These are phyloP conservation scores for Zaprionus kolodkinae DNA, from an alignment of 1,140 invertebrate genomes.

Conservation along the genomic window DNA sequence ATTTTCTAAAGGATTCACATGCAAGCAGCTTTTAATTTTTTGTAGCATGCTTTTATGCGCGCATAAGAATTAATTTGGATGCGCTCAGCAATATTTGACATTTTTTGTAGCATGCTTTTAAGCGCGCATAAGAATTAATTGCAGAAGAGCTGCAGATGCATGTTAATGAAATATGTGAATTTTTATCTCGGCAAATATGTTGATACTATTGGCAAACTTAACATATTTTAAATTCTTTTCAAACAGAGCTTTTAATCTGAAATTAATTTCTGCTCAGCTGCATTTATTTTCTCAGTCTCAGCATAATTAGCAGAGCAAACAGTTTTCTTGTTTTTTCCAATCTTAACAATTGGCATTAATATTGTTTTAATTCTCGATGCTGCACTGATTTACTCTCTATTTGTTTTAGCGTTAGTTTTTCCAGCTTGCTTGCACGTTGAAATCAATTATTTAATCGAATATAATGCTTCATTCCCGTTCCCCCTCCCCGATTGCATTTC, in stretches of 20 bases:
- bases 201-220: neutral
- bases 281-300: neutral
- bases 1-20: neutral
- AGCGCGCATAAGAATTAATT: neutral
- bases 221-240: neutral
- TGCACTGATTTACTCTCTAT: neutral
- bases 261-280: neutral
- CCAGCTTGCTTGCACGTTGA: constrained; percentile 17
- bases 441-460: constrained; percentile 80
- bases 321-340: neutral
- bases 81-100: neutral
- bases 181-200: neutral
- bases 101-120: neutral
- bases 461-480: constrained; percentile 46
- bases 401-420: neutral
- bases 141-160: too few relatives aligned
- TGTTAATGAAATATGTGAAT: too few relatives aligned
- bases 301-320: neutral
- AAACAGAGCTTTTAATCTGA: neutral
- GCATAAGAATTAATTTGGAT: neutral
- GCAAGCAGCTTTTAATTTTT: neutral
- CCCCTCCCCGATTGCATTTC: constrained; percentile 63
- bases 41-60: neutral
- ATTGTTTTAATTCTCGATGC: neutral
- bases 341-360: neutral